Evolutionary conservation across 2,113 vertebrate species (phyloP).

Genomic region (Tauraco erythrolophus): DNA sequence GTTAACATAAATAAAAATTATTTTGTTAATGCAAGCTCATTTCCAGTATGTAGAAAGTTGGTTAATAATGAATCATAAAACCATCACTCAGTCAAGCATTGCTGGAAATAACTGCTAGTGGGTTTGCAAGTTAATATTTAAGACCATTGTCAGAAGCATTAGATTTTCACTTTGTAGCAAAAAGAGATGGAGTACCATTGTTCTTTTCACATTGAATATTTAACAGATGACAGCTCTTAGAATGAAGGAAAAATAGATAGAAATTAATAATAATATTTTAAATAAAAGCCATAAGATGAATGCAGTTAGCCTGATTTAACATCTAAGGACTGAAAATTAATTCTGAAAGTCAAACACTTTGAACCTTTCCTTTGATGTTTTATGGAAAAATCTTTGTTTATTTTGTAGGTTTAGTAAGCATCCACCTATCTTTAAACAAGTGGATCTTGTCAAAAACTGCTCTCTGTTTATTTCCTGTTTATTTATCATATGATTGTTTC

Average conservation of each 20-base stretch:
- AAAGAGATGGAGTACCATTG: not conserved
- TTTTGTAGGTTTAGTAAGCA: not conserved
- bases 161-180: not conserved
- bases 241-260: not conserved
- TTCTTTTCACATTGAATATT: not conserved
- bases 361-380: not conserved
- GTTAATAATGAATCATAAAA: not conserved
- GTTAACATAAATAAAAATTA: not conserved
- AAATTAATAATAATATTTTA: not conserved
- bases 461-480: not conserved
- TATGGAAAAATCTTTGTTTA: not conserved
- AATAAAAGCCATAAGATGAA: not conserved
- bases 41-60: not conserved
- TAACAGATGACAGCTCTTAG: not conserved
- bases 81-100: not conserved
- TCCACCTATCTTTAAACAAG: not conserved
- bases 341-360: not conserved
- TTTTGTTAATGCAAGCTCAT: not conserved
- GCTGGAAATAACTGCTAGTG: not conserved
- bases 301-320: not conserved
- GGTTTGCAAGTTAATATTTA: not conserved
- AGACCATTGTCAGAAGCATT: not conserved
- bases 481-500: not conserved
- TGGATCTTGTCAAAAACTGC: not conserved
- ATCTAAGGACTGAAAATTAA: not conserved